Base-by-base conservation (phyloP, 2,888 invertebrate species). In the Conus canariensis region DNA sequence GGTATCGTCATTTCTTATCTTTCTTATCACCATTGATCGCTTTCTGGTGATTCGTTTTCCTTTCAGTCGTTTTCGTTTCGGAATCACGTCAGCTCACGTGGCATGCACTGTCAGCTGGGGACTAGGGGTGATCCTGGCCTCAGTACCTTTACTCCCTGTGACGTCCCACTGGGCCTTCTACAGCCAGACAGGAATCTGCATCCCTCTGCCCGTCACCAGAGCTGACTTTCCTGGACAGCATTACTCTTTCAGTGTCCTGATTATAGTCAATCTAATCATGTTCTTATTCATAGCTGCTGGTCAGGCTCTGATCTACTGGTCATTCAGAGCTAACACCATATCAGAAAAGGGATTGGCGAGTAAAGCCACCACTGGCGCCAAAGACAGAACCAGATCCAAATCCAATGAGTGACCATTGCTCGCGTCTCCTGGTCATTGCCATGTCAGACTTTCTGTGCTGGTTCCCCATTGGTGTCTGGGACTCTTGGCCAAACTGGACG, bases 1-100 rank as follows among this genome's bases (percentile, higher is more conserved):
- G 94, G 97, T 97, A 6, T 97, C n/a, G 0, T 97, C 97, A 3
- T 94, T 97, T 91, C 96, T 97, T 87, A 96, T 97, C 22, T 97
- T 97, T 0, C 93, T 97, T 91, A 97, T 97, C 89, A 97, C 97
- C 1, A 97, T 97, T 96, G 97, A 97, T 94, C 97, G 97, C 22
- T 97, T 97, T 92, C 96, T 97, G 92, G 97, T 97, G 0, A 97
- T 97, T 74, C 97, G 97, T n/a, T 96, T 97, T 92, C 97, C 97
- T 22, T 85, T 85, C 60, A 85, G 85, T 6, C 59, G 16, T 25
- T 25, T n/a, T 95, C 90, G 90, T 14, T 93, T 96, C 58, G 94
- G 93, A 10, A 85, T 91, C 9, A 92, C 92, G 25, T 92, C 90
- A 10, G 94, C 95, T 7, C 92, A 94, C 30, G 88, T 91, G 85